Conservation (phyloP, 2,888 invertebrate genomes). For the Ormyrus labotus region DNA sequence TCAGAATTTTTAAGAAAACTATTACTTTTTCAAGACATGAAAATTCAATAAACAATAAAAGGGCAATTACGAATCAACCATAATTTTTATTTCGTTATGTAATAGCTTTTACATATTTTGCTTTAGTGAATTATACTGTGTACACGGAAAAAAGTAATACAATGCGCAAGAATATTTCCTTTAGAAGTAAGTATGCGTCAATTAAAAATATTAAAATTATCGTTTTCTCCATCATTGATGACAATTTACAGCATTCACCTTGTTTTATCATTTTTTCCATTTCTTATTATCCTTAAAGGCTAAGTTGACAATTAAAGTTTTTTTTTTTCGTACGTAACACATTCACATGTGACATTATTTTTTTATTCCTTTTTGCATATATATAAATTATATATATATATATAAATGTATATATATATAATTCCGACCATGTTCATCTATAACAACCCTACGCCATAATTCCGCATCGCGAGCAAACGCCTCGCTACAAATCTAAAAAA, state of each 20-base stretch:
- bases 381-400: background rate
- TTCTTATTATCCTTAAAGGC: slow-evolving; percentile 61
- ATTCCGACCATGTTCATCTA: slow-evolving; percentile 62
- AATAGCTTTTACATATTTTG: slow-evolving; percentile 68
- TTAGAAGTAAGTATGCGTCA: slow-evolving; percentile 63
- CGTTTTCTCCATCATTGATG: slow-evolving; percentile 61
- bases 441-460: slow-evolving; percentile 64
- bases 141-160: slow-evolving; percentile 66
- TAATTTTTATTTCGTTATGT: slow-evolving; percentile 67
- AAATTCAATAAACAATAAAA: no score
- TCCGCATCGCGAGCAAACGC: slow-evolving; percentile 58
- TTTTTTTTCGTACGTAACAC: slow-evolving; percentile 61
- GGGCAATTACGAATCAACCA: slow-evolving; percentile 65
- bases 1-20: no score
- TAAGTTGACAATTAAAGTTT: slow-evolving; percentile 65
- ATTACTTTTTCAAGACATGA: no score
- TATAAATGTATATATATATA: slow-evolving; percentile 38
- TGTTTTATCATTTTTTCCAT: slow-evolving; percentile 55
- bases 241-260: slow-evolving; percentile 70
- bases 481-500: slow-evolving; percentile 66
- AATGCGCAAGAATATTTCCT: slow-evolving; percentile 65
- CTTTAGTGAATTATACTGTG: slow-evolving; percentile 65
- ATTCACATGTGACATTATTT: slow-evolving; percentile 62
- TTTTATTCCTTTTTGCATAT: slow-evolving; percentile 26
- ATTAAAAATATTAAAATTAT: slow-evolving; percentile 70